phyloP scores from a whole-genome alignment of 2,797 vertebrate genomes.

The Neosilurus hyrtlii region DNA sequence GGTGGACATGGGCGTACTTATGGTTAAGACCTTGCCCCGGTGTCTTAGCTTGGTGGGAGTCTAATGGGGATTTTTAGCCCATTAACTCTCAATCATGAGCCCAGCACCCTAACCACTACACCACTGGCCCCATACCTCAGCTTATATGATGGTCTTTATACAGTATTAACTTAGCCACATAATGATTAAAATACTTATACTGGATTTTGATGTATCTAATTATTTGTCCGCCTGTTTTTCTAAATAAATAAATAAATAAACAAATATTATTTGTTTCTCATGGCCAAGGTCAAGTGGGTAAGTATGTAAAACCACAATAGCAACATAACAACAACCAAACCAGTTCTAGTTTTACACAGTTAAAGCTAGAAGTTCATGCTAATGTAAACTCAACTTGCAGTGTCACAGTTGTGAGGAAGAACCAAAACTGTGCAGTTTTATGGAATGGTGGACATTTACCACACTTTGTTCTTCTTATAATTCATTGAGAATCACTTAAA shows the following conservation, averaged over 20 bases:
- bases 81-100: too few relatives aligned
- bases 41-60: too few relatives aligned
- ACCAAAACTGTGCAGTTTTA: neutral
- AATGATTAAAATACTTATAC: neutral
- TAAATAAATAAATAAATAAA: neutral
- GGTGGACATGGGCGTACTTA: too few relatives aligned
- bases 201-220: neutral
- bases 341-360: neutral
- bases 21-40: too few relatives aligned
- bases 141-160: neutral
- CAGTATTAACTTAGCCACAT: neutral
- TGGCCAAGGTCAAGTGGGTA: neutral
- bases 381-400: neutral
- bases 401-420: neutral
- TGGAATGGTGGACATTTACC: neutral
- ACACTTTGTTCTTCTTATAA: neutral
- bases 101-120: too few relatives aligned
- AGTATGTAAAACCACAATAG: neutral
- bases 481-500: neutral
- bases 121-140: neutral
- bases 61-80: too few relatives aligned
- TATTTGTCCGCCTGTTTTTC: neutral
- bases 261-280: neutral
- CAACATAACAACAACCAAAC: neutral
- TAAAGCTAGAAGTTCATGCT: neutral